These are phyloP conservation scores for Drosophila pseudotalamancana DNA, from an alignment of 2,888 invertebrate genomes.

Conservation along the genomic window DNA sequence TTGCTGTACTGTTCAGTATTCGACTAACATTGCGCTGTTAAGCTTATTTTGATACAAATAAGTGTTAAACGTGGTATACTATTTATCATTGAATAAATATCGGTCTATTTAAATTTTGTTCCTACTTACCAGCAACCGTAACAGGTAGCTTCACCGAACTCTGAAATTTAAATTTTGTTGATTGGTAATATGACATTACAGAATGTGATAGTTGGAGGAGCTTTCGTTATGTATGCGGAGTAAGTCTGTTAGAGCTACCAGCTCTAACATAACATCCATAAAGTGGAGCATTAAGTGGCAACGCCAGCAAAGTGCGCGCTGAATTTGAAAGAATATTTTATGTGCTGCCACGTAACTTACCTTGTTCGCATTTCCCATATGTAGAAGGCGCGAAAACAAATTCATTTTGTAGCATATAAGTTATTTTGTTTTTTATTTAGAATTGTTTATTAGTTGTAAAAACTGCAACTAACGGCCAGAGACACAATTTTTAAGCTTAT, in stretches of 20 bases:
- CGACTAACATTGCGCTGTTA: not conserved
- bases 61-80: not conserved
- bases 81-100: not conserved
- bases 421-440: not conserved
- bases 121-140: conserved; percentile 45
- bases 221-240: conserved; percentile 4
- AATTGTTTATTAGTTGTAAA: not conserved
- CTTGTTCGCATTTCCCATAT: conserved; percentile 46
- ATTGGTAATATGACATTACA: no score
- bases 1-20: not conserved
- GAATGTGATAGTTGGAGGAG: conserved; percentile 8
- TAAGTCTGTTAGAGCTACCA: not conserved
- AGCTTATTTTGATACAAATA: not conserved
- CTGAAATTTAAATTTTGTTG: conserved; percentile 23
- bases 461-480: not conserved
- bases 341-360: conserved; percentile 20
- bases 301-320: conserved; percentile 13
- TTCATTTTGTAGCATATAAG: conserved; percentile 38
- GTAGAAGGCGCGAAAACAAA: conserved; percentile 61
- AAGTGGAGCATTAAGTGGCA: conserved; percentile 14
- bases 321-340: not conserved
- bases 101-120: not conserved
- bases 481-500: no score
- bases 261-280: no score
- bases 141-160: conserved; percentile 60